Conservation (phyloP, 2,888 invertebrate species). For the Lepidochrysops patricia region DNA sequence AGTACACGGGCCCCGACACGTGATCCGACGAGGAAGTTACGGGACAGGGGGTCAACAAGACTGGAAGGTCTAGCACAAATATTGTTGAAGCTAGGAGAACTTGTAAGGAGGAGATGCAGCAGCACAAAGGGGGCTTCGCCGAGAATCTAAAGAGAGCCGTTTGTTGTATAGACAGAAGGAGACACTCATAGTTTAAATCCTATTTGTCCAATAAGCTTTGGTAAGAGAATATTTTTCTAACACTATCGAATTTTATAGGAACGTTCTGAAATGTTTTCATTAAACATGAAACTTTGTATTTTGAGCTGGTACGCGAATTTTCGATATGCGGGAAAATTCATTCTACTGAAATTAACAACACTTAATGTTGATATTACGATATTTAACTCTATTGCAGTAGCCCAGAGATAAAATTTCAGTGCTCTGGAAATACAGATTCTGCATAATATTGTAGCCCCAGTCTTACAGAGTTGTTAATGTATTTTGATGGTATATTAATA, state of each 20-base stretch:
- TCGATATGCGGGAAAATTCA: no score
- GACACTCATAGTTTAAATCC: constrained; percentile 46
- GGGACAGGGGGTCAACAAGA: constrained; percentile 44
- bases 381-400: no score
- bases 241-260: neutral
- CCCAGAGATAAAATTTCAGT: no score
- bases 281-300: no score
- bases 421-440: no score
- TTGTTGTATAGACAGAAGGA: constrained; percentile 63
- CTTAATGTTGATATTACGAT: no score
- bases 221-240: constrained; percentile 11
- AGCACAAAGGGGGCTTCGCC: constrained; percentile 55
- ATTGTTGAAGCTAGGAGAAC: constrained; percentile 35
- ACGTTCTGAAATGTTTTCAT: neutral
- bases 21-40: constrained; percentile 64
- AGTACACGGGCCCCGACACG: constrained; percentile 66
- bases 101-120: constrained; percentile 49
- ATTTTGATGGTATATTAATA: neutral
- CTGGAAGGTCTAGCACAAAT: constrained; percentile 39
- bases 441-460: no score
- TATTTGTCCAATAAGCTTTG: neutral
- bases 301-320: no score
- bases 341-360: no score
- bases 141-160: constrained; percentile 62
- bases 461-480: no score